These are phyloP conservation scores for Serilophus lunatus DNA, from an alignment of 2,113 vertebrate genomes.

Conservation along the genomic window DNA sequence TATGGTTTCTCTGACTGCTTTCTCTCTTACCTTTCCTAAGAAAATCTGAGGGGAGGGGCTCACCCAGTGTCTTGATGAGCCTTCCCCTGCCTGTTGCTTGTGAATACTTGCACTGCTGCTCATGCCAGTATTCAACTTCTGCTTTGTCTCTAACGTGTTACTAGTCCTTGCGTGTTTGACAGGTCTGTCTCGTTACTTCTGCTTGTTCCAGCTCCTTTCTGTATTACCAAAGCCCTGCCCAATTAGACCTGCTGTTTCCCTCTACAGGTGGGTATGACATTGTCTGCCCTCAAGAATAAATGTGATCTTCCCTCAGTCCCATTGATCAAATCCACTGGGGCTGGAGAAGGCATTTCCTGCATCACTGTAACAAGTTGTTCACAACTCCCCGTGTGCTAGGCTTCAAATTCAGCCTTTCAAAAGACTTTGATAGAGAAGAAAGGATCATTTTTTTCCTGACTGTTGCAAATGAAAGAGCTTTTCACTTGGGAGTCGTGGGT, in stretches of 20 bases:
- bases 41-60: not conserved
- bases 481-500: constrained; percentile 39
- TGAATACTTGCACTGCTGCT: not conserved
- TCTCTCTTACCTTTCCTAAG: not conserved
- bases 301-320: not conserved
- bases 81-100: not conserved
- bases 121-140: not conserved
- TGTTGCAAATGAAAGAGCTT: constrained; percentile 46
- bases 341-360: not conserved
- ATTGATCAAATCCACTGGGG: not conserved
- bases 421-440: constrained; percentile 31
- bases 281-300: not conserved
- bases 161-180: not conserved
- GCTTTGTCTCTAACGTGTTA: not conserved
- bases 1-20: not conserved
- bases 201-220: not conserved
- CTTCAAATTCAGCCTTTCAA: constrained; percentile 25
- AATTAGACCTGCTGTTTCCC: not conserved
- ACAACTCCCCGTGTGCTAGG: not conserved
- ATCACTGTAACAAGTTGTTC: not conserved
- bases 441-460: not conserved
- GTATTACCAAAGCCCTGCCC: not conserved
- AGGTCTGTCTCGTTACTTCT: not conserved
- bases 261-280: not conserved
- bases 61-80: not conserved